Base-by-base conservation (phyloP, 92 coral and sea anemone genomes). In the Pocillopora meandrina region DNA sequence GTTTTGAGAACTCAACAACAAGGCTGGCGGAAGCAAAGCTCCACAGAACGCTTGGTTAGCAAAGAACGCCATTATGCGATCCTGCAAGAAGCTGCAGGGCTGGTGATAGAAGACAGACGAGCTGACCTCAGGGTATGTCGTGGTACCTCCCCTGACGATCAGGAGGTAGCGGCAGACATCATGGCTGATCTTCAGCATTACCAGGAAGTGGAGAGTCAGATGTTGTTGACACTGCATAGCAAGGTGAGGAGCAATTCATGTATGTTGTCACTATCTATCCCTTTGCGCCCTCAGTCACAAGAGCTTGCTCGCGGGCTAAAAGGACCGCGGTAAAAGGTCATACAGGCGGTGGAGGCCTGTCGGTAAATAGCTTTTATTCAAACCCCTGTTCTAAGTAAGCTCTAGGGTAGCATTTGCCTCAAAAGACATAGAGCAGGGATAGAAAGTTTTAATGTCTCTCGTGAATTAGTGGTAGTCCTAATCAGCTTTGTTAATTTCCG, bases 11-110 rank as follows among this genome's bases (percentile, higher is more conserved):
- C 90, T 72, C 97, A 94, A 81, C 87, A 94, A 64, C 97, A 96
- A 77, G 98, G 94, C 34, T 96, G 99, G 99, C 83, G 98, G 71
- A 92, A 90, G 74, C 94, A 95, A 35, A 91, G 94, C 42, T 85
- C 98, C 15, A 93, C 89, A 33, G 95, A 92, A 65, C 94, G 93
- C 60, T 73, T 82, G 2, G 93, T 89, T 0, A 96, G 89, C 83
- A 94, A 75, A 67, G 90, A 90, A 31, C 89, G 87, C 36, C 98
- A 96, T 82, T 86, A 92, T 34, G 77, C 90, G 11, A 79, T 96
- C 57, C 80, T 96, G 19, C 99, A 91, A 65, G 99, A 96, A 85
- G 99, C 99, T 0, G 98, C 90, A 4, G 98, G 98, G 15, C 74
- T 91, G 63, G 98, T 92, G 57, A 90, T 82, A 72, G 99, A 94